Base-by-base conservation (phyloP, 1,140 invertebrate genomes). In the Ceratosolen solmsi region DNA sequence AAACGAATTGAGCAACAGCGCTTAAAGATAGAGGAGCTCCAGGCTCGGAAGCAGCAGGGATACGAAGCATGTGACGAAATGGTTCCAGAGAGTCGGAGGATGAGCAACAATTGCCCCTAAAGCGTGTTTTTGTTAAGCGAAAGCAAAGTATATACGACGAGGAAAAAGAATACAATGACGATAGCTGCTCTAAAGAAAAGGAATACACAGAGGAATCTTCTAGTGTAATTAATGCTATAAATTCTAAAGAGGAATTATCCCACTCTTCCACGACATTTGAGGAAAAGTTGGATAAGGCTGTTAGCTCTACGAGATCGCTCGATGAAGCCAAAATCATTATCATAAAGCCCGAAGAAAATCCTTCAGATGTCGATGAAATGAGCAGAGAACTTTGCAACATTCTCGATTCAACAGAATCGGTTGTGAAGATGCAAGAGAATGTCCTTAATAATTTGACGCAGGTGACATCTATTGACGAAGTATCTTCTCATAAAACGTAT, bases 131-230 rank as follows among this genome's bases (percentile, higher is more conserved):
- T 36, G 90, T 91, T 8, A 92, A 92, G 56, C 86, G 90, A 70
- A 92, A 92, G 72, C 89, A 91, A 54, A 90, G 91, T 36, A 89
- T 92, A 83, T 92, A 91, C 22, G 91, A 92, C 17, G 91, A 92
- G 60, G 91, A 91, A 41, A 86, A 89, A 11, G 90, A 91, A 49
- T 92, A 92, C 30, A 86, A 88, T 41, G 90, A 91, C 8, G 84
- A 85, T 22, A 80, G 86, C 56, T 25, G 22, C 13, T 65, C 79
- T 38, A 84, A 83, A 25, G 84, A 30, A 27, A 63, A 25, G 51
- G 54, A 54, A 68, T 30, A 60, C 65, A n/a, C 65, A 33, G 17
- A 11, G 63, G 27, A 86, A 86, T 38, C 85, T n/a, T n/a, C n/a
- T 77, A 25, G 17, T 15, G 7, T n/a, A 1, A 60, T 81, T 1